Evolutionary conservation across 2,888 invertebrate genomes (phyloP).

Genomic region (Falcaria lacertinaria): DNA sequence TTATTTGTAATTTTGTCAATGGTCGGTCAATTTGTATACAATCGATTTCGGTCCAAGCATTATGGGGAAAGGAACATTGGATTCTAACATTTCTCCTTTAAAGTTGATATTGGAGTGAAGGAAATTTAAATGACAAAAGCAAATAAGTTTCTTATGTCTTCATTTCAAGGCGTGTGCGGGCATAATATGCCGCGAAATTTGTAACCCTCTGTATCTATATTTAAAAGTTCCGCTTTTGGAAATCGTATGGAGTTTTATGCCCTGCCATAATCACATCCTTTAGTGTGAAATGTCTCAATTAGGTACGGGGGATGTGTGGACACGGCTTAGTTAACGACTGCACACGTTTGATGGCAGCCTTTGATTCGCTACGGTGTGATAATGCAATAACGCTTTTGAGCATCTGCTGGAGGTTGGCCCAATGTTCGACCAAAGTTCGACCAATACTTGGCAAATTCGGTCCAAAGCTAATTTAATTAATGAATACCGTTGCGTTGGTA

Average conservation of each 20-base stretch:
- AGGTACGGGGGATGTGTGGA: slow-evolving; percentile 70
- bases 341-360: slow-evolving; percentile 46
- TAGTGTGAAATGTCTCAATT: slow-evolving; percentile 76
- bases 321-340: slow-evolving; percentile 60
- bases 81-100: background rate
- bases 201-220: slow-evolving; percentile 46
- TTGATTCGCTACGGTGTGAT: slow-evolving; percentile 36
- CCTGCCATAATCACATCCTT: slow-evolving; percentile 74
- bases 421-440: slow-evolving; percentile 2
- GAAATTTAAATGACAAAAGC: background rate
- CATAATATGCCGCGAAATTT: slow-evolving; percentile 28
- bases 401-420: slow-evolving; percentile 6
- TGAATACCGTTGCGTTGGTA: no score
- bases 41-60: no score
- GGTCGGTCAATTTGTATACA: slow-evolving; percentile 1
- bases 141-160: slow-evolving; percentile 6
- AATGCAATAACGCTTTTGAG: slow-evolving; percentile 47
- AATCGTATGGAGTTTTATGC: slow-evolving; percentile 68
- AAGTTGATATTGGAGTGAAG: background rate
- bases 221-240: slow-evolving; percentile 57
- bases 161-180: slow-evolving; percentile 24
- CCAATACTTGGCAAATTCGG: background rate
- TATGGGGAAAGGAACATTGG: no score
- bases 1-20: slow-evolving; percentile 6
- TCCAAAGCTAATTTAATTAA: no score